phyloP scores from a whole-genome alignment of 2,797 vertebrate species.

The Scyliorhinus canicula region DNA sequence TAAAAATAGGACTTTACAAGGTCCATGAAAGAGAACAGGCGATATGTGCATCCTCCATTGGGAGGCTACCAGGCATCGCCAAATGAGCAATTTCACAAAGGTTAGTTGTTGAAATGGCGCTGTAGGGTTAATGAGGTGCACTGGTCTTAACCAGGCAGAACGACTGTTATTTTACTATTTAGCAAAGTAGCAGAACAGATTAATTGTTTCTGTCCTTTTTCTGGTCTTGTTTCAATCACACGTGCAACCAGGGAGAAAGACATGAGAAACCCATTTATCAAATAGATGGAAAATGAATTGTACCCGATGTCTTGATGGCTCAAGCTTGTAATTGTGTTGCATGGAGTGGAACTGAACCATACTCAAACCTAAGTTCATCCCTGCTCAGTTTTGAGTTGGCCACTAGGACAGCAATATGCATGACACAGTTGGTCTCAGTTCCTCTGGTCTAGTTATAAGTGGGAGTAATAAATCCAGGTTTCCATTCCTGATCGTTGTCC shows the following conservation, averaged over 20 bases:
- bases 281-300: not conserved
- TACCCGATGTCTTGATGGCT: not conserved
- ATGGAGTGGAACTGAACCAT: not conserved
- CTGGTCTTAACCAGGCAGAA: not conserved
- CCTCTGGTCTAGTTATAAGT: not conserved
- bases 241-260: not conserved
- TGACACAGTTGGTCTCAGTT: not conserved
- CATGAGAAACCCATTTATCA: slow-evolving; percentile 13
- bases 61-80: not conserved
- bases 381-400: not conserved
- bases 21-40: not conserved
- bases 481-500: not conserved
- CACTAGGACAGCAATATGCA: not conserved
- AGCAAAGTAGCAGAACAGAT: not conserved
- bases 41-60: not conserved
- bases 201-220: slow-evolving; percentile 23
- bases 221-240: not conserved
- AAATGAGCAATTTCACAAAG: slow-evolving; percentile 11
- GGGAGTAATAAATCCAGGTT: not conserved
- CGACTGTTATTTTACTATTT: not conserved
- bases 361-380: not conserved
- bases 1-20: slow-evolving; percentile 27
- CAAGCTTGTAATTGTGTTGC: no score
- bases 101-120: not conserved
- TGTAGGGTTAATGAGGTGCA: slow-evolving; percentile 21